These are phyloP conservation scores for Nannoperca australis DNA, from an alignment of 2,797 vertebrate genomes.

Conservation along the genomic window DNA sequence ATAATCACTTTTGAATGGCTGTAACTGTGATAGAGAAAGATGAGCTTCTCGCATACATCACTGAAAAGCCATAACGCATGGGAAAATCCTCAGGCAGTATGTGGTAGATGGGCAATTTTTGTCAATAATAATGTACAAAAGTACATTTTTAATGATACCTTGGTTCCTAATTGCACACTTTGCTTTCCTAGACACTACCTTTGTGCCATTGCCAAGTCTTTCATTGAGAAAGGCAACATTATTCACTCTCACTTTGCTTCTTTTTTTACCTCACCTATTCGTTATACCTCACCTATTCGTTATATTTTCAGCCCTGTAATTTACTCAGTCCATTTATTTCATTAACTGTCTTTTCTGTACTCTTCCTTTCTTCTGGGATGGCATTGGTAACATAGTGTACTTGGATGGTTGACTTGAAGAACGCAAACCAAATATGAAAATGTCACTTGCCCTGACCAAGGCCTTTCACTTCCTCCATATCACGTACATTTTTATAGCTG, in stretches of 20 bases:
- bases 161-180: constrained; percentile 22
- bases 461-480: background rate
- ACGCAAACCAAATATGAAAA: background rate
- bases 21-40: constrained; percentile 52
- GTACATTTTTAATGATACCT: constrained; percentile 40
- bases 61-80: constrained; percentile 39
- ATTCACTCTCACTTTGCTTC: background rate
- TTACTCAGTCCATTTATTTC: background rate
- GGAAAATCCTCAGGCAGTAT: constrained; percentile 20
- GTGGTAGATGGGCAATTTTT: constrained; percentile 24
- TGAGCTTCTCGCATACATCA: constrained; percentile 29
- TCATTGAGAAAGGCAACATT: constrained; percentile 1
- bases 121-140: constrained; percentile 30
- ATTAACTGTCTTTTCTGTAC: background rate
- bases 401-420: background rate
- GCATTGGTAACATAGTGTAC: background rate
- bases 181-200: constrained; percentile 22
- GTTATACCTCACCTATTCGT: background rate
- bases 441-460: background rate
- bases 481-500: background rate
- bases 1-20: constrained; percentile 72
- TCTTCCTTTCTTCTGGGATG: background rate
- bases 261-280: background rate
- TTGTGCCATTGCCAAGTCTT: constrained; percentile 15
- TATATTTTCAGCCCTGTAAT: constrained; percentile 1